A percentile compares a stretch with the other conserved stretches of the same genome.
Evolutionary conservation across 2,113 vertebrate genomes (phyloP).

Genomic region (Laterallus jamaicensis): DNA sequence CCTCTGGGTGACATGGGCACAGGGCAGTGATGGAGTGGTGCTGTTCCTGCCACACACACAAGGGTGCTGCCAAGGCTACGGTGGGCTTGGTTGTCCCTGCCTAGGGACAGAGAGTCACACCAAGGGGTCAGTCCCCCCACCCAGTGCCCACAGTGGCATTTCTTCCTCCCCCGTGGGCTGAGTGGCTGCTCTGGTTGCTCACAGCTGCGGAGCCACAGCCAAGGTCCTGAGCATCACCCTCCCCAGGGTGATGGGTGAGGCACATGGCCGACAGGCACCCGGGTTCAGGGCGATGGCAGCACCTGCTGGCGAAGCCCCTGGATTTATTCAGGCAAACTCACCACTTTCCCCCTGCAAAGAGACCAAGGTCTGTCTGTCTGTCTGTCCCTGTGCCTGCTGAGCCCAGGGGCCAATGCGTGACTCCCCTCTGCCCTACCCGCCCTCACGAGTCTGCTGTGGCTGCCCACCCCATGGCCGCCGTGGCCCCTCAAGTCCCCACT

Average conservation of each 20-base stretch:
- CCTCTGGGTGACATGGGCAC: accelerated
- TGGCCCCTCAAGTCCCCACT: not conserved
- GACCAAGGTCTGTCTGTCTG: too few species aligned
- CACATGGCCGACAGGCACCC: accelerated
- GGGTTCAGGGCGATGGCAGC: not conserved
- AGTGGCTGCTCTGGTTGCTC: accelerated
- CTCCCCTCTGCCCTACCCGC: not conserved
- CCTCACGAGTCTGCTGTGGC: not conserved
- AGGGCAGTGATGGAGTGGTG: accelerated
- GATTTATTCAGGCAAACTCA: not conserved
- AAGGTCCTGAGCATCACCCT: accelerated
- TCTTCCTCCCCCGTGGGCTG: not conserved
- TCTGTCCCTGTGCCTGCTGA: not conserved
- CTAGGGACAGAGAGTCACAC: not conserved
- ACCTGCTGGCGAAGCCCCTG: not conserved
- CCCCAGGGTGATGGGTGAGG: accelerated
- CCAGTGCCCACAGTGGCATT: accelerated
- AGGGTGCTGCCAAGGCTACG: accelerated
- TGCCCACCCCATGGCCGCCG: not conserved
- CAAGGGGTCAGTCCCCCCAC: accelerated
- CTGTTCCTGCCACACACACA: accelerated
- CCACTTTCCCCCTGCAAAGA: not conserved
- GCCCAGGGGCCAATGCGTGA: not conserved
- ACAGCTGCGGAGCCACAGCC: accelerated
- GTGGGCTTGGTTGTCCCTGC: accelerated